Base-by-base conservation (phyloP, 2,888 invertebrate genomes). In the Calliphora vomitoria region DNA sequence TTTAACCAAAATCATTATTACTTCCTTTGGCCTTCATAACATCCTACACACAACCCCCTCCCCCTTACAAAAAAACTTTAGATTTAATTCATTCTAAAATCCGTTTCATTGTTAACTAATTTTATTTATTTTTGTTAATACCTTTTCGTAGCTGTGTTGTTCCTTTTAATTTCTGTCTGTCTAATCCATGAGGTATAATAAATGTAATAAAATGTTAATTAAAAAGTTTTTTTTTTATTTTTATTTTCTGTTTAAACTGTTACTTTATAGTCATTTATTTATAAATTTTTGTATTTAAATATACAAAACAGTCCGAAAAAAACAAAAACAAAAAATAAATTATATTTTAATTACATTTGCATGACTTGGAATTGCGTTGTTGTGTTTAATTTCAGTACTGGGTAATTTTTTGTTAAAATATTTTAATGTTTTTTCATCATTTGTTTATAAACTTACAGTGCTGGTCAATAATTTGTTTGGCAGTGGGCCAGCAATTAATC, bases 131-230 rank as follows among this genome's bases (percentile, higher is more conserved):
- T 35, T 44, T 35, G 8, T 50, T 74, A 38, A 13, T 64, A 15
- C 8, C 41, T 20, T 58, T 20, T 58, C 53, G n/a, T 20, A 6
- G 50, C 6, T 50, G 5, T 25, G 25, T 13, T 58, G 13, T 58
- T 44, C 15, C 13, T 47, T 15, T 58, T 20, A 58, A 58, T 44
- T 13, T 47, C 18, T 25, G 11, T 31, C 58, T 47, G 60, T 8
- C 35, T 75, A 58, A 47, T 55, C 74, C 78, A 68, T 20, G 38
- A 68, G 66, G 75, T 76, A 50, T 60, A 71, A 76, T 60, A 76
- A 81, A 76, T 68, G 50, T 60, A 82, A 78, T 68, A 86, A 79
- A 82, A 72, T 74, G 68, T 82, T 86, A 86, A 82, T 86, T 82
- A 82, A 86, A 86, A 86, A 82, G 53, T 74, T 82, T 35, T 74